These are phyloP conservation scores for Syngnathus typhle DNA, from an alignment of 2,113 vertebrate genomes.

Conservation along the genomic window DNA sequence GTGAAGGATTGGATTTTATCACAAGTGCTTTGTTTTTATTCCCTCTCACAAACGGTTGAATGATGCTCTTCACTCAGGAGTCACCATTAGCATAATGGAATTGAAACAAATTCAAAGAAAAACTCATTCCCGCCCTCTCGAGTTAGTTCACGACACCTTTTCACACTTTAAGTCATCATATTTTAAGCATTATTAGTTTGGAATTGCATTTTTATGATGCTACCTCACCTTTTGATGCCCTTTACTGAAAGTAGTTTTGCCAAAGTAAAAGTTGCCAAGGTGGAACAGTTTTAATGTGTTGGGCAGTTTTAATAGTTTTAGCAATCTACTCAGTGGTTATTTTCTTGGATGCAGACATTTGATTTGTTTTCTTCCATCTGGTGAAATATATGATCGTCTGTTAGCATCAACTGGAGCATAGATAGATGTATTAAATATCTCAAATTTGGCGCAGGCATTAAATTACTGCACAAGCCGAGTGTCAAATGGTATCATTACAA, in stretches of 20 bases:
- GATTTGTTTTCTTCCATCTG: background rate
- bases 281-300: too few relatives aligned
- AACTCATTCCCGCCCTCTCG: constrained; percentile 42
- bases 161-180: background rate
- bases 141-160: constrained; percentile 27
- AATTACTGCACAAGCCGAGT: background rate
- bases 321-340: background rate
- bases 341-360: background rate
- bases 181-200: background rate
- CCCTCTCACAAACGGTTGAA: constrained; percentile 10
- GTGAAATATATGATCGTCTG: background rate
- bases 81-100: constrained; percentile 57
- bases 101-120: constrained; percentile 57
- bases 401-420: background rate
- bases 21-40: constrained; percentile 1
- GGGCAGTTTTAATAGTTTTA: background rate
- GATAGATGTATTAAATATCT: background rate
- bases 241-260: background rate
- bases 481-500: background rate
- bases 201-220: background rate
- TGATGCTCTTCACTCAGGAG: constrained; percentile 33
- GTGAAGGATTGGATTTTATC: constrained; percentile 28
- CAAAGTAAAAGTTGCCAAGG: too few relatives aligned
- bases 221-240: background rate
- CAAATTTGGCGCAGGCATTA: background rate